Conservation (phyloP, 2,113 vertebrate species). For the Elaphurus davidianus region DNA sequence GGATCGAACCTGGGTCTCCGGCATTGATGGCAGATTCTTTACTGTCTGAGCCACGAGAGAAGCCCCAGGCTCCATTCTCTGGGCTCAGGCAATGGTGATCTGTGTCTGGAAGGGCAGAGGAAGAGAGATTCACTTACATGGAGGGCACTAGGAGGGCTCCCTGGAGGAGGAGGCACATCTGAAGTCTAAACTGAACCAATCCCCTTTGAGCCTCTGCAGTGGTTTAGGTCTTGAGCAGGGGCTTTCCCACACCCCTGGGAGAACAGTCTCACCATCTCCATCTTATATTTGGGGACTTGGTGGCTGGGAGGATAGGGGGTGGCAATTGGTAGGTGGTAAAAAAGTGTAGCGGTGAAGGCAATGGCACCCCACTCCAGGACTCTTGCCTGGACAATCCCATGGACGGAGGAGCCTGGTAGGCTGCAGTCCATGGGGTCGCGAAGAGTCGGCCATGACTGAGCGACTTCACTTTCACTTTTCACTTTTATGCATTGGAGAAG, state of each 20-base stretch:
- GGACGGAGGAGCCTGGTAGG: no score
- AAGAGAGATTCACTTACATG: rapidly evolving
- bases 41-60: neutral
- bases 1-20: neutral
- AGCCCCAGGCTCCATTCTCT: neutral
- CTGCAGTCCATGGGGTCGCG: no score
- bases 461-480: no score
- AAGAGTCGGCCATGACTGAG: no score
- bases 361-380: no score
- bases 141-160: neutral
- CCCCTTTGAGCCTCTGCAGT: no score
- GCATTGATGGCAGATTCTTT: neutral
- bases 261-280: neutral
- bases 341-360: neutral
- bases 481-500: no score
- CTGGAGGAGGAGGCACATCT: neutral
- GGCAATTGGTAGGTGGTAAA: neutral
- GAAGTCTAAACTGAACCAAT: rapidly evolving
- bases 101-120: neutral
- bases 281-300: neutral
- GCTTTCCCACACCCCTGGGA: neutral
- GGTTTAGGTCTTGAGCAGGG: neutral
- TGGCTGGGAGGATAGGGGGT: neutral
- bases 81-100: neutral
- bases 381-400: no score